Evolutionary conservation across 1,140 invertebrate species (phyloP), one percentile per base, ranked within the genome.

Genomic region (Neodiprion fabricii): DNA sequence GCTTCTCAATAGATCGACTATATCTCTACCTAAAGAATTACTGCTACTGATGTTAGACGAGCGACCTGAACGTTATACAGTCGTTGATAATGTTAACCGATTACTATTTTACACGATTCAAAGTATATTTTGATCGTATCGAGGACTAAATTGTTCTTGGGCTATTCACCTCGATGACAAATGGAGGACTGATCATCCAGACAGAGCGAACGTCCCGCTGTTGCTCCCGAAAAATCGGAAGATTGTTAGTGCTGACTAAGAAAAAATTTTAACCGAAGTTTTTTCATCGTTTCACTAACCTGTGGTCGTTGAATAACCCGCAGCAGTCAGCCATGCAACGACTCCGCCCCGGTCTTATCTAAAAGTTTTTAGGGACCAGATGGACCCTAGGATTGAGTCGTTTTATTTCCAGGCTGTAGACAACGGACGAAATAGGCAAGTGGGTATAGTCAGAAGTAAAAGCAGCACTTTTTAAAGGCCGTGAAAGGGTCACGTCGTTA

Each of bases 401-500:
- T 40, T 40, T 17, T 61, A 14, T 61, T 7, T 61, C n/a, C n/a
- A 61, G n/a, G 53, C 53, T 61, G 53, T 61, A 61, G 53, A 61
- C 53, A 61, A 61, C 53, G n/a, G 53, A 61, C 53, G 53, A 61
- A 61, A 61, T 61, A 40, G 28, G 28, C 28, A 40, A 40, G 28
- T 40, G 28, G 28, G n/a, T 61, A 61, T 61, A 61, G n/a, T 17
- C n/a, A 61, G 53, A 61, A 61, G n/a, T 61, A 61, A 61, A 12
- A 61, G 53, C 53, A 61, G 61, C 40, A 72, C 48, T 12, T 65
- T 66, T 40, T 28, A 17, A 66, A 67, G 23, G 49, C 12, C 8
- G 23, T 74, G 28, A 70, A 74, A 70, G 67, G 50, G 67, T 74
- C 69, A 74, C 73, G 40, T 49, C 67, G 67, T 74, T 74, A 74